phyloP scores from a whole-genome alignment of 2,888 invertebrate genomes.

The Tricholauxania praeusta region DNA sequence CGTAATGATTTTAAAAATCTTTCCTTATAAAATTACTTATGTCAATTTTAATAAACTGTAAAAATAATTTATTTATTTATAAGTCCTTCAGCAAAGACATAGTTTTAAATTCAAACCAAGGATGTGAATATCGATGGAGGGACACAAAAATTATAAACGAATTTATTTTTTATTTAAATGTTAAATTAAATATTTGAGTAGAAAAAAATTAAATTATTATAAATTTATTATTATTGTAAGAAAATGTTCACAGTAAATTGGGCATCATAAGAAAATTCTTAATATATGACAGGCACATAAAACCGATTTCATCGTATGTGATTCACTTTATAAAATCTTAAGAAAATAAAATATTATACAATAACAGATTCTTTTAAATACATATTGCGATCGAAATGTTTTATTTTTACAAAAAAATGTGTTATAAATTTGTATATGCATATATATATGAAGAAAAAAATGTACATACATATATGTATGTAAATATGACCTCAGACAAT shows the following conservation, averaged over 20 bases:
- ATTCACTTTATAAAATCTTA: slow-evolving; percentile 11
- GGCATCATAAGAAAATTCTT: no score
- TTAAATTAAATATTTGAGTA: slow-evolving; percentile 32
- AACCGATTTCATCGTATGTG: no score
- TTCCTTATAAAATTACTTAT: slow-evolving; percentile 1
- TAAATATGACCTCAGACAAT: no score
- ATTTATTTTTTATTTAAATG: slow-evolving; percentile 19
- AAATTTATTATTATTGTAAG: no score
- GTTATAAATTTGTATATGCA: no score
- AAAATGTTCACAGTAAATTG: background rate
- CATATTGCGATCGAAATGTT: no score
- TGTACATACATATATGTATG: no score
- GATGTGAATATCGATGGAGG: no score
- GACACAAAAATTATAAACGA: background rate
- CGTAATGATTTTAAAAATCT: slow-evolving; percentile 5
- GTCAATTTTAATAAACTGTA: slow-evolving; percentile 12
- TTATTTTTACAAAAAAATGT: no score
- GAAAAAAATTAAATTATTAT: slow-evolving; percentile 30
- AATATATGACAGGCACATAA: no score
- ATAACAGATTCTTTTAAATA: slow-evolving; percentile 2
- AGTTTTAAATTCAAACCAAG: no score
- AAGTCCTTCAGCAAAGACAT: background rate
- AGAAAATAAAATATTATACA: slow-evolving; percentile 18
- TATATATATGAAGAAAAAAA: no score
- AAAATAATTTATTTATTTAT: slow-evolving; percentile 11